Percentiles rank a stretch among this genome's conserved stretches.
These are phyloP conservation scores for Penaeus indicus DNA, from an alignment of 1,140 invertebrate genomes.

Conservation along the genomic window DNA sequence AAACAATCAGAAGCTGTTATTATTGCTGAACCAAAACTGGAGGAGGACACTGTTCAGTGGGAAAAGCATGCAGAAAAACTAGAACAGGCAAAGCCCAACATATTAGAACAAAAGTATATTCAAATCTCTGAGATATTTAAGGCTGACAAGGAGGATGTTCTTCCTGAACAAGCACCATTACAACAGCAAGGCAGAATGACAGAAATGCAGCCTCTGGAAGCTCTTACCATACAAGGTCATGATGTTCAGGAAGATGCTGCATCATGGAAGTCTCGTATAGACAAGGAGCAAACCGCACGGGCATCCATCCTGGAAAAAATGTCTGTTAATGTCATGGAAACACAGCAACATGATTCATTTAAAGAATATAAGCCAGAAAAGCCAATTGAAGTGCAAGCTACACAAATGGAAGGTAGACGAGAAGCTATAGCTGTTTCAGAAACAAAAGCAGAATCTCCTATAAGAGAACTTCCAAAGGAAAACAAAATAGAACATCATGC, in stretches of 20 bases:
- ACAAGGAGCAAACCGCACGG: conserved; percentile 51
- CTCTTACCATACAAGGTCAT: conserved; percentile 48
- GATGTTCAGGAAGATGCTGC: conserved; percentile 56
- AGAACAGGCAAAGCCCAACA: conserved; percentile 52
- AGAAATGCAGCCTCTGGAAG: conserved; percentile 44
- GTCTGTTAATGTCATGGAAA: conserved; percentile 42
- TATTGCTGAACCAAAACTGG: conserved; percentile 49
- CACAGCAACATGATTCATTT: conserved; percentile 51
- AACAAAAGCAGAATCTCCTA: conserved; percentile 49
- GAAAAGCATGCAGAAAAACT: conserved; percentile 46
- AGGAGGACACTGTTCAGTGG: conserved; percentile 50
- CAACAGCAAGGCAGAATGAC: conserved; percentile 47
- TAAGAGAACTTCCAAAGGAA: conserved; percentile 45
- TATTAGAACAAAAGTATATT: conserved; percentile 42
- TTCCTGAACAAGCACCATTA: conserved; percentile 35
- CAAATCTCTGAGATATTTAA: conserved; percentile 53
- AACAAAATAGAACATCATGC: conserved; percentile 43
- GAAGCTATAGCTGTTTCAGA: conserved; percentile 52
- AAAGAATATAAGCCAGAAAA: conserved; percentile 53
- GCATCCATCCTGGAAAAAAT: conserved; percentile 48
- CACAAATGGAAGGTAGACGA: conserved; percentile 37
- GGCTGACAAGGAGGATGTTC: conserved; percentile 47
- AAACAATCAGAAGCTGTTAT: conserved; percentile 56
- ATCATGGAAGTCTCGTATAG: conserved; percentile 48
- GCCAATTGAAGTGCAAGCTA: conserved; percentile 47